phyloP scores from a whole-genome alignment of 2,113 vertebrate species.

The Cyanocitta stelleri region DNA sequence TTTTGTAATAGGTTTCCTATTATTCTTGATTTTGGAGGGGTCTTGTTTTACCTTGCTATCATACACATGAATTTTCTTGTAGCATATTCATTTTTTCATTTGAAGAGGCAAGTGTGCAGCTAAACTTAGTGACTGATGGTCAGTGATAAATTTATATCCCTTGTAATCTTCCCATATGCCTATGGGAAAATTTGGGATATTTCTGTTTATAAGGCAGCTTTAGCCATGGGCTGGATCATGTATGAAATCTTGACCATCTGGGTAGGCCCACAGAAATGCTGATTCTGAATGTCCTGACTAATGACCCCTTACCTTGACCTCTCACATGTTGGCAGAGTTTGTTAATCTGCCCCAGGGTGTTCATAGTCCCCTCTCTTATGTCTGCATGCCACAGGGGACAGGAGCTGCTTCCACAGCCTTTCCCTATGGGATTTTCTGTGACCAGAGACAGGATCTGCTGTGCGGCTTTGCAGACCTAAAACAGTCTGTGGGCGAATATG shows the following conservation, averaged over 20 bases:
- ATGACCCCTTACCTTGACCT: neutral
- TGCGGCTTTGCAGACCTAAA: neutral
- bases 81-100: neutral
- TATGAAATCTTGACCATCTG: neutral
- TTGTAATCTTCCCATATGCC: neutral
- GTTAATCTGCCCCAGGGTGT: neutral
- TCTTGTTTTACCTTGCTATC: neutral
- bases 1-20: neutral
- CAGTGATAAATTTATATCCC: neutral
- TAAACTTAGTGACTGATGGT: neutral
- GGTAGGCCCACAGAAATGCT: neutral
- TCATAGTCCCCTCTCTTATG: neutral
- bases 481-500: neutral
- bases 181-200: neutral
- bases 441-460: rapidly evolving
- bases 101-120: neutral
- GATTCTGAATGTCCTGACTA: neutral
- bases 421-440: neutral
- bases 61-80: neutral
- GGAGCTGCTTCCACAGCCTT: neutral
- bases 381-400: rapidly evolving
- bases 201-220: neutral
- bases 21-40: neutral
- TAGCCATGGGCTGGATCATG: neutral
- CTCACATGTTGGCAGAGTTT: neutral